Base-by-base conservation (phyloP, 2,888 invertebrate species). In the Eudemis profundana region DNA sequence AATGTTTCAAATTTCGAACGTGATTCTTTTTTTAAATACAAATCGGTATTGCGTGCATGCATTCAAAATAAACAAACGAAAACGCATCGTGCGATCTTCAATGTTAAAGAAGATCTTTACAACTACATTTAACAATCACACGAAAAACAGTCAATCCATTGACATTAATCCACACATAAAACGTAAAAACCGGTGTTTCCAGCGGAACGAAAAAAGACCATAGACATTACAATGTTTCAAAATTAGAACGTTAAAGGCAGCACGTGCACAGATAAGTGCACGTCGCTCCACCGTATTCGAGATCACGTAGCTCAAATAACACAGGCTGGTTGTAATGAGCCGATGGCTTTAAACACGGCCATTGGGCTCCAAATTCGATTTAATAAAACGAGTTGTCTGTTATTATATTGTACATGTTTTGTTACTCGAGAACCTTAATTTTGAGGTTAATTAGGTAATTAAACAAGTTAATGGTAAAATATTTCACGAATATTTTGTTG, bases 1-100 rank as follows among this genome's bases (percentile, higher is more conserved):
- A 92, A 92, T 92, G 87, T 86, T 92, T 91, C 86, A 83, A 86
- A 92, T 92, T 88, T 90, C 86, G 83, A 87, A 86, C 79, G 75
- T 74, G 78, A 76, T 78, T 72, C 71, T 74, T 79, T 80, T 79
- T 76, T 73, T 68, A 46, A 61, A 61, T 68, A 61, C 61, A 65
- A 72, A 70, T 75, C 72, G 66, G 69, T 64, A 71, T 78, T 80
- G 75, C 78, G 78, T 78, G 81, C 73, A 70, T 69, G 72, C 69
- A 76, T 59, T 57, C 50, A 23, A 64, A 64, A 64, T 64, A 64
- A 64, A 64, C 64, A 64, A 51, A 49, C 40, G 14, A n/a, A 50
- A 50, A 54, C 40, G 29, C 53, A 53, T 63, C 56, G 57, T 50
- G 50, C 36, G 57, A 59, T 64, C 50, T 46, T 57, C 44, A 64